These are phyloP conservation scores for Neogale vison DNA, from an alignment of 2,113 vertebrate genomes.

Conservation along the genomic window DNA sequence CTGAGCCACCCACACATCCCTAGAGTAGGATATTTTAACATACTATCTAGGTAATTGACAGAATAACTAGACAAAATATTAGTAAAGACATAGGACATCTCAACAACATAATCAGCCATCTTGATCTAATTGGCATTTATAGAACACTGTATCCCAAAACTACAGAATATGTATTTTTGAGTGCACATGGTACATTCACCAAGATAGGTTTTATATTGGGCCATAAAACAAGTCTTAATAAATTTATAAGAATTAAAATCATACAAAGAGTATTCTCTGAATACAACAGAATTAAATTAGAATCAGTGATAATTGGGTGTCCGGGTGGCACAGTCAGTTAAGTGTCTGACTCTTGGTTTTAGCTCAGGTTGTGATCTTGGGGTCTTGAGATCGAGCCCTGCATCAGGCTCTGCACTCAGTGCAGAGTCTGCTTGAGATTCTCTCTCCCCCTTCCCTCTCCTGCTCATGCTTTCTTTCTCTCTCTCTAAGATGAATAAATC, in stretches of 20 bases:
- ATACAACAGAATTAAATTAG: conserved; percentile 29
- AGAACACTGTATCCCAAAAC: neutral
- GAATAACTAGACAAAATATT: neutral
- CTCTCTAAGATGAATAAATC: neutral
- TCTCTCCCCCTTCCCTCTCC: neutral
- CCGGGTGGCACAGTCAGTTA: neutral
- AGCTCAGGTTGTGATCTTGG: neutral
- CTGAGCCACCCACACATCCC: neutral
- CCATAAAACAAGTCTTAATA: neutral
- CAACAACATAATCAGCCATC: neutral
- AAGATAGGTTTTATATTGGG: neutral
- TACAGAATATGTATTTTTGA: neutral
- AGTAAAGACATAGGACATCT: neutral
- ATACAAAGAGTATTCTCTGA: neutral
- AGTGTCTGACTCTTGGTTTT: neutral
- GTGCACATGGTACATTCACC: neutral
- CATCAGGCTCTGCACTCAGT: neutral
- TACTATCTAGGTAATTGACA: neutral
- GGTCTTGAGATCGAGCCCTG: neutral
- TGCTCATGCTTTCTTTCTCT: neutral
- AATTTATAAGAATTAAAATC: neutral
- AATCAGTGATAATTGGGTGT: neutral
- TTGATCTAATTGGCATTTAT: neutral
- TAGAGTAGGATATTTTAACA: neutral
- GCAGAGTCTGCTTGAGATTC: neutral